Evolutionary conservation across 2,797 vertebrate species (phyloP), one percentile per base, ranked within the genome.

Genomic region (Falco peregrinus): DNA sequence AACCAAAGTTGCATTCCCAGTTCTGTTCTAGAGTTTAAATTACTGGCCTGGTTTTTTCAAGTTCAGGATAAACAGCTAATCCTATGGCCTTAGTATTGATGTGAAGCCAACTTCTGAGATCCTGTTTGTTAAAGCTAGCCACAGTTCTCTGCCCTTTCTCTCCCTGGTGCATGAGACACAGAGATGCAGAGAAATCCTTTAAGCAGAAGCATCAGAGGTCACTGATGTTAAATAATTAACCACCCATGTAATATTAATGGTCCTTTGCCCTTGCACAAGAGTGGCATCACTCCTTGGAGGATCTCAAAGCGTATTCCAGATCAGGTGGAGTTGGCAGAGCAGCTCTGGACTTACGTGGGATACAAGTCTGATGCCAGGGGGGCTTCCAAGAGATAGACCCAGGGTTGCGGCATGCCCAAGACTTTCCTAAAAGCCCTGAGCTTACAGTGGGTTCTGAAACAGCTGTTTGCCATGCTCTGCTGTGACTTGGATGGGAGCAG

Each of bases 181-280:
- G 26, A 90, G 41, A 37, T 50, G 31, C 0, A 2, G 51, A 93
- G 48, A 91, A 88, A 54, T 17, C 50, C 35, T 86, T 92, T 76
- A 84, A 78, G 60, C 41, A 87, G 51, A 35, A 74, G 39, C 69
- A 68, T 78, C 73, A 86, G 85, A 81, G 35, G 57, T 92, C 83
- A 88, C 24, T 76, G 39, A 29, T 79, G 43, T 65, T 88, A 79
- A 90, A 90, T 92, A 85, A 85, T 90, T 76, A 81, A 86, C n/a
- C 18, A 81, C 14, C 28, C 51, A 45, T 69, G 39, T 91, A 88
- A 78, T 84, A 60, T 86, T 84, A 92, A 79, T 70, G n/a, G 43
- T 79, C 35, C 28, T 90, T 84, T 90, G 28, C 41, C 64, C 64
- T 88, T 93, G 82, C 47, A 73, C 28, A 48, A 63, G 35, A 90